phyloP scores from a whole-genome alignment of 2,888 invertebrate species.

The Melinopterus prodromus region DNA sequence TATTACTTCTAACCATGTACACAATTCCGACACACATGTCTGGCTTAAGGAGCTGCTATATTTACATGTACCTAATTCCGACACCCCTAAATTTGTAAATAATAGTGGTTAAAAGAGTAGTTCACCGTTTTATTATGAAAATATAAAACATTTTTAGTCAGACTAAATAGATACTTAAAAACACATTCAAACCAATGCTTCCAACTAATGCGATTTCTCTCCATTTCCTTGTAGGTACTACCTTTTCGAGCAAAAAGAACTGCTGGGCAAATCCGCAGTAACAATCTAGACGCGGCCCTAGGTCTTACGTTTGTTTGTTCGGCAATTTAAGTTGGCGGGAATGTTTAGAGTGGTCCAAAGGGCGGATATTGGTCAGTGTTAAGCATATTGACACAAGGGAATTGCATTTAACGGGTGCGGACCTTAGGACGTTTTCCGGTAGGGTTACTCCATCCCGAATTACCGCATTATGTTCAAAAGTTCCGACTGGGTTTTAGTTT shows the following conservation, averaged over 20 bases:
- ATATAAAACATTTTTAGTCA: too few species aligned
- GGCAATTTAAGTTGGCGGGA: not conserved
- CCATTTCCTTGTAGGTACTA: not conserved
- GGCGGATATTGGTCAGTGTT: slow-evolving; percentile 4
- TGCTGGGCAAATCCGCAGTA: not conserved
- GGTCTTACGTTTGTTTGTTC: not conserved
- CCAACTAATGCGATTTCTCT: not conserved
- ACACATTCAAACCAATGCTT: not conserved
- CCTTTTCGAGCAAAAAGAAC: not conserved
- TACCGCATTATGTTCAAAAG: not conserved
- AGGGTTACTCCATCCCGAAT: not conserved
- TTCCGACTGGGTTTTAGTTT: not conserved
- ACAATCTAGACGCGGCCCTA: not conserved
- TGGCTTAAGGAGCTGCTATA: too few species aligned
- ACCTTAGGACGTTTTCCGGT: not conserved
- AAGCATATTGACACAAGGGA: not conserved
- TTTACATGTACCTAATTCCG: too few species aligned
- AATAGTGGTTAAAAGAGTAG: too few species aligned
- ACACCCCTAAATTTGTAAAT: too few species aligned
- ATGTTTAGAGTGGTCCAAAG: not conserved
- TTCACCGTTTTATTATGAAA: too few species aligned
- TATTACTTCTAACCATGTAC: too few species aligned
- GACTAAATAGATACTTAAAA: too few species aligned
- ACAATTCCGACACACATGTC: too few species aligned
- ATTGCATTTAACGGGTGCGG: not conserved